phyloP scores from a whole-genome alignment of 2,888 invertebrate species.

The Bedellia somnulentella region DNA sequence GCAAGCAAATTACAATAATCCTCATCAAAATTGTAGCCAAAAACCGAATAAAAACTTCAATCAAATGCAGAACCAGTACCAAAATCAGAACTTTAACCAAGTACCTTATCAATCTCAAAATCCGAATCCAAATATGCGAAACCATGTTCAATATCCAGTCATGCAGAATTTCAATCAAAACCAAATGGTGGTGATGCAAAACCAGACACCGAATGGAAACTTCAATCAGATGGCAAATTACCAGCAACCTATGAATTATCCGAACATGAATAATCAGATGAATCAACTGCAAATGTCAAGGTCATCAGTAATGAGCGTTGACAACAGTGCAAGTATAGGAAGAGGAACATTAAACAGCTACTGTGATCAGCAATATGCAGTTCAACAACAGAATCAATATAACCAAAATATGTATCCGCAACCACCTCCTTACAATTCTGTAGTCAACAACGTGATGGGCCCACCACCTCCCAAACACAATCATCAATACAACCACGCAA shows the following conservation, averaged over 20 bases:
- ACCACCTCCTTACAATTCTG: constrained; percentile 40
- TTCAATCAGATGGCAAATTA: constrained; percentile 38
- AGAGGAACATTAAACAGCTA: constrained; percentile 39
- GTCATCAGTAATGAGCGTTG: constrained; percentile 50
- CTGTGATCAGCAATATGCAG: constrained; percentile 28
- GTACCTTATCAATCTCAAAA: constrained; percentile 24
- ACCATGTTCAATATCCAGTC: constrained; percentile 23
- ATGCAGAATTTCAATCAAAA: constrained; percentile 39
- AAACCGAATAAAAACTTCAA: constrained; percentile 32
- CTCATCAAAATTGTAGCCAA: constrained; percentile 25
- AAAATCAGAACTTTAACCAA: constrained; percentile 27
- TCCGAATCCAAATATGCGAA: constrained; percentile 22
- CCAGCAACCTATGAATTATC: constrained; percentile 28
- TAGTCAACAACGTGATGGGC: constrained; percentile 49
- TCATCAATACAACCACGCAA: constrained; percentile 48
- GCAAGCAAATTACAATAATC: constrained; percentile 23
- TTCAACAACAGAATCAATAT: constrained; percentile 24
- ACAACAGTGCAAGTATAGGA: constrained; percentile 43
- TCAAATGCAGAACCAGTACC: constrained; percentile 32
- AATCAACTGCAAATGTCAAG: constrained; percentile 46
- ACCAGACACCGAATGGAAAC: constrained; percentile 22
- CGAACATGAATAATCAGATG: constrained; percentile 32
- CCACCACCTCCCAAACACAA: constrained; percentile 52
- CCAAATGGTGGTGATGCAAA: constrained; percentile 28
- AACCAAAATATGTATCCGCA: constrained; percentile 42